Base-by-base conservation (phyloP, 2,797 vertebrate genomes). In the Parauchenoglanis punctatus region DNA sequence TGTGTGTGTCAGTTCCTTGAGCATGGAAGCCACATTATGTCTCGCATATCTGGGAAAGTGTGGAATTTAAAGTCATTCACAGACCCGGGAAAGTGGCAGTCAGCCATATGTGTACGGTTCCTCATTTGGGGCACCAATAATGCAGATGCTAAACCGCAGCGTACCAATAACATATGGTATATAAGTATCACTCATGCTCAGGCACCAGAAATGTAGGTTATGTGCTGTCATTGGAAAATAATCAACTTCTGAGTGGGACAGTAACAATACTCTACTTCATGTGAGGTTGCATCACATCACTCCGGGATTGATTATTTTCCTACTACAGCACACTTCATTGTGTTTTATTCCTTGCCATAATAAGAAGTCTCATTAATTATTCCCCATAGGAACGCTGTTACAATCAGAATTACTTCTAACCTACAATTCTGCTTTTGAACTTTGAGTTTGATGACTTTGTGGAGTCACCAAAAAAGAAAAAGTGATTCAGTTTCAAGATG, bases 1-100 rank as follows among this genome's bases (percentile, higher is more conserved):
- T 90, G 86, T 90, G 86, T 83, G 83, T 92, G 81, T 91, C 83
- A 83, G 84, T 87, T 84, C 8, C 44, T 11, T 35, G 0, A 28
- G 6, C 18, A 23, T 20, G 23, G 6, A 83, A 31, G 49, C 13
- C 20, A 44, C 4, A 35, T 40, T 61, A 58, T 23, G 15, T 58
- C 2, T 18, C 20, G 59, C 46, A 28, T 81, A 65, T 18, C 25
- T 65, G 23, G 25, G 10, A 13, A 61, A 13, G 18, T 25, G 13
- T 3, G 1, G 35, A 63, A 61, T 63, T 63, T 63, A 15, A 25
- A 2, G 10, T 80, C 54, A 80, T 23, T 80, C 12, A 77, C 49
- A 52, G 46, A 52, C 11, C 7, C 28, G 49, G 49, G 18, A 40
- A 23, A 59, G 23, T 35, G 20, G 40, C 40, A 40, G 40, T 40